phyloP scores from a whole-genome alignment of 92 coral and sea anemone genomes.

The Siderastrea siderea region DNA sequence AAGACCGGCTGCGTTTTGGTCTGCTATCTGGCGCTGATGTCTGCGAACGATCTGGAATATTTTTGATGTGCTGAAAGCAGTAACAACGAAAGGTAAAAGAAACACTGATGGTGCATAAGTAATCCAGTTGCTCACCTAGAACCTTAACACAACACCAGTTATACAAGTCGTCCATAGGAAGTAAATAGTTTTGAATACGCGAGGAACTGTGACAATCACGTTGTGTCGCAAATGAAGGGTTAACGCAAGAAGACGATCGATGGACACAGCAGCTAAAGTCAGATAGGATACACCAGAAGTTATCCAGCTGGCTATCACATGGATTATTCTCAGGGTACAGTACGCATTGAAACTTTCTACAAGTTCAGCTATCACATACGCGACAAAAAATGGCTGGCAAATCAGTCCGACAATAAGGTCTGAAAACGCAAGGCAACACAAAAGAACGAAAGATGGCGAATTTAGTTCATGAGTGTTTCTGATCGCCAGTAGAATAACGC shows the following conservation, averaged over 20 bases:
- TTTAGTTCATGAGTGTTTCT: too few relatives aligned
- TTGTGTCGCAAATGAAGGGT: neutral
- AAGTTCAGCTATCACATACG: too few relatives aligned
- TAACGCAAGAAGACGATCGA: slow-evolving; percentile 4
- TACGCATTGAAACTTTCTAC: too few relatives aligned
- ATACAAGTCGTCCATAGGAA: neutral
- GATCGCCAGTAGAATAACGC: too few relatives aligned
- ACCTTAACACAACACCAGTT: neutral
- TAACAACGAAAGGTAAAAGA: neutral
- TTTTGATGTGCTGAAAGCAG: neutral
- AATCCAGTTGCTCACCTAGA: neutral
- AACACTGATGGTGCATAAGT: neutral
- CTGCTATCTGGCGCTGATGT: slow-evolving; percentile 21
- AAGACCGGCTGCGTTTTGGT: too few relatives aligned
- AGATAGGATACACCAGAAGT: too few relatives aligned
- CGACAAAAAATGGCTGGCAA: neutral
- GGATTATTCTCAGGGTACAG: neutral
- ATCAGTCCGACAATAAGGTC: too few relatives aligned
- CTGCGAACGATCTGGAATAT: slow-evolving; percentile 33
- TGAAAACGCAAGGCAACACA: too few relatives aligned
- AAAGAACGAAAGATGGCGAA: too few relatives aligned
- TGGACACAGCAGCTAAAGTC: neutral
- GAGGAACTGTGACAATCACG: neutral
- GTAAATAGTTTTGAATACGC: neutral
- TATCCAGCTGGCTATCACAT: too few relatives aligned